These are phyloP conservation scores for Naja naja DNA, from an alignment of 2,113 vertebrate genomes.

Conservation along the genomic window DNA sequence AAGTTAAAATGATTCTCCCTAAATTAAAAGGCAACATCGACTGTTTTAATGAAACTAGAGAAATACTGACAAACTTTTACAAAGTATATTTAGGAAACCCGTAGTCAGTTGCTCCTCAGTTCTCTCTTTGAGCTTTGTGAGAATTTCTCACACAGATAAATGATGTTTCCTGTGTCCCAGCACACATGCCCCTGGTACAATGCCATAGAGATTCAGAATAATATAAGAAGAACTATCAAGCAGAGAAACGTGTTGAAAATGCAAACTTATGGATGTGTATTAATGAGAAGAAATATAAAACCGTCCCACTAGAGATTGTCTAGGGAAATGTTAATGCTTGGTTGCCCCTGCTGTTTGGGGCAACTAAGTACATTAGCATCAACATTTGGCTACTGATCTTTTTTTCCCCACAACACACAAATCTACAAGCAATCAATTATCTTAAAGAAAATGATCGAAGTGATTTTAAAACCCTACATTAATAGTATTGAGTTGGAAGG, in stretches of 20 bases:
- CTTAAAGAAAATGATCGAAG: background rate
- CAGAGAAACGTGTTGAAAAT: background rate
- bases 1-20: background rate
- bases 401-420: background rate
- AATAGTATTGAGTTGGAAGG: too few species aligned
- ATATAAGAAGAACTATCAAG: background rate
- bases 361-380: background rate
- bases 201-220: background rate
- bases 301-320: background rate
- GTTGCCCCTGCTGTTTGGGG: background rate
- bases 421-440: background rate
- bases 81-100: background rate
- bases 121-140: background rate
- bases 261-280: background rate
- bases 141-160: background rate
- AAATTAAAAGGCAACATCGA: background rate
- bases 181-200: background rate
- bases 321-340: background rate
- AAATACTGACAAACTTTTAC: background rate
- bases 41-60: background rate
- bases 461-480: background rate
- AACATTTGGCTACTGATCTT: background rate
- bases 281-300: background rate
- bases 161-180: background rate
- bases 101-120: background rate